A percentile compares a stretch with the other conserved stretches of the same genome.
Evolutionary conservation across 2,113 vertebrate genomes (phyloP).

Genomic region (Panurus biarmicus): DNA sequence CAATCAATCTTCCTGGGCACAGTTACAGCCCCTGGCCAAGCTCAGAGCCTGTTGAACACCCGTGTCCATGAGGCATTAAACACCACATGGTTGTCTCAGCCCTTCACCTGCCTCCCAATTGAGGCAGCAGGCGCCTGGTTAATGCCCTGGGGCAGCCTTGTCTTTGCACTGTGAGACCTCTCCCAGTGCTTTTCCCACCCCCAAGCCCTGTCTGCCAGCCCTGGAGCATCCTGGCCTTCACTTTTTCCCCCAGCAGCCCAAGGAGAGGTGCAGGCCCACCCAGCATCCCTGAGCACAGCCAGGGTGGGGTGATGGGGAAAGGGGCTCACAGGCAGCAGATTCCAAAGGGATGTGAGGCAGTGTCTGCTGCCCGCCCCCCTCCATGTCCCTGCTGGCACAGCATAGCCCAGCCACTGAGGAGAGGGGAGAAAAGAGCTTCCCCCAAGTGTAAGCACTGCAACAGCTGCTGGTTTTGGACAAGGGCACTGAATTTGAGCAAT

Average conservation of each 20-base stretch:
- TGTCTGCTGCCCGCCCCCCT: neutral
- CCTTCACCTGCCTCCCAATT: neutral
- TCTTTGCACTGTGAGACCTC: neutral
- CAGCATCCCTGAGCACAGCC: neutral
- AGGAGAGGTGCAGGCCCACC: neutral
- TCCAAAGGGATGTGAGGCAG: neutral
- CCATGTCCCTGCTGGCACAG: neutral
- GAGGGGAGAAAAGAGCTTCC: neutral
- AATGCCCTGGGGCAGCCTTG: neutral
- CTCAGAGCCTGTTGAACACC: neutral
- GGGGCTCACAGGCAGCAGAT: neutral
- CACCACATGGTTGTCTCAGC: neutral
- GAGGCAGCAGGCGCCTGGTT: neutral
- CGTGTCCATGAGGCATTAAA: too few relatives aligned
- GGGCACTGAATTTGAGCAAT: neutral
- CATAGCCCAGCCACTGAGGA: neutral
- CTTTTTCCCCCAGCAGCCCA: neutral
- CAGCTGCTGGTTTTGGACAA: slow-evolving; percentile 1
- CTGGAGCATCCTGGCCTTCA: neutral
- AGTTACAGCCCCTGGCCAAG: neutral
- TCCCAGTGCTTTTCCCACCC: neutral
- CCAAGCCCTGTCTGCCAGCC: neutral
- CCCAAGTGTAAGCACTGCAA: neutral
- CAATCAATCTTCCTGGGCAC: neutral
- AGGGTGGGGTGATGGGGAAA: neutral